phyloP scores from a whole-genome alignment of 2,113 vertebrate species.

The Campylomormyrus tamandua region DNA sequence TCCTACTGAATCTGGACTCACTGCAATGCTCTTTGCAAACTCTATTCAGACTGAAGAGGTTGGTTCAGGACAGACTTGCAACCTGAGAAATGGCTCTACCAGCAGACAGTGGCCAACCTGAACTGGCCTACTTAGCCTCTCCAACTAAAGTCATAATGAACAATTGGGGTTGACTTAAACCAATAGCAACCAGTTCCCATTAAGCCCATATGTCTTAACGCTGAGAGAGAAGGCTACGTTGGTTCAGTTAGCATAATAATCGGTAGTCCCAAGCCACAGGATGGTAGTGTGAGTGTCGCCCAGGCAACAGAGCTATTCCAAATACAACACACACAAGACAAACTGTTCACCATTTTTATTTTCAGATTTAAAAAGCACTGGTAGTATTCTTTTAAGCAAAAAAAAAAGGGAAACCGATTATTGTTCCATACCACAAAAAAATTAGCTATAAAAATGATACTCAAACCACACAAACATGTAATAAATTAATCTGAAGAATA shows the following conservation, averaged over 20 bases:
- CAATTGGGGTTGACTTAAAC: background rate
- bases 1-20: background rate
- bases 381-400: conserved; percentile 62
- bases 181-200: background rate
- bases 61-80: background rate
- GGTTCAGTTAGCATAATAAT: background rate
- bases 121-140: background rate
- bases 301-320: background rate
- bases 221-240: background rate
- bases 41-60: background rate
- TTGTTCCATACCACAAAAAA: conserved; percentile 60
- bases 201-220: background rate
- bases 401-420: conserved; percentile 47
- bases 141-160: background rate
- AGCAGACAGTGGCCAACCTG: background rate
- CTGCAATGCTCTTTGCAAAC: background rate
- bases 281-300: background rate
- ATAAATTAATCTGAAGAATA: conserved; percentile 65
- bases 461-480: conserved; percentile 61
- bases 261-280: background rate
- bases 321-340: background rate
- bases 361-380: conserved; percentile 56
- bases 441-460: conserved; percentile 53
- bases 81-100: background rate
- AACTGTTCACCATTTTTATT: conserved; percentile 49